These are phyloP conservation scores for Machimus rusticus DNA, from an alignment of 2,888 invertebrate genomes.

Conservation along the genomic window DNA sequence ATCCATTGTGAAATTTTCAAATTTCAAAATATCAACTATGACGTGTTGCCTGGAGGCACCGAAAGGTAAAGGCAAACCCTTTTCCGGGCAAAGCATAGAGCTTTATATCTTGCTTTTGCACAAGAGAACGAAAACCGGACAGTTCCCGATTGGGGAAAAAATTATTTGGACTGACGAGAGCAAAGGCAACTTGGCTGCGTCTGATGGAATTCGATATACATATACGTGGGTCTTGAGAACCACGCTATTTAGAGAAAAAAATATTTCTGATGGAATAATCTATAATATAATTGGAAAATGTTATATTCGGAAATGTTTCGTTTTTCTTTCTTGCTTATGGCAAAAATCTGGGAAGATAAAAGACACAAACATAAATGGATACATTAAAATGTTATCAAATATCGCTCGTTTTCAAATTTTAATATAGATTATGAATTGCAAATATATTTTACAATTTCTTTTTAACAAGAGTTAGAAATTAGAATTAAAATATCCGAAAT, in stretches of 20 bases:
- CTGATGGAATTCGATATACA: neutral
- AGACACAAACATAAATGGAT: neutral
- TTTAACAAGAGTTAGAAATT: too few relatives aligned
- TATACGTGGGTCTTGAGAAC: neutral
- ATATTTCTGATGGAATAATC: neutral
- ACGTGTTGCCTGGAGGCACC: neutral
- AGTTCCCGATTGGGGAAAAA: neutral
- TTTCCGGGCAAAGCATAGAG: neutral
- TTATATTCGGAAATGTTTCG: neutral
- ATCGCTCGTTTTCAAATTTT: neutral
- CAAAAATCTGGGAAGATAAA: neutral
- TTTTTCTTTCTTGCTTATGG: neutral
- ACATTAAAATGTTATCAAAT: neutral
- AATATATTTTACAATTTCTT: neutral
- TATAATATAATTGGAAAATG: neutral
- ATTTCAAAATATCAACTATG: neutral
- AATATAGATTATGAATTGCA: neutral
- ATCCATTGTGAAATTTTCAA: neutral
- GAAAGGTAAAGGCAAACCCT: neutral
- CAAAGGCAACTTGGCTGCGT: neutral
- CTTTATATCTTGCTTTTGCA: neutral
- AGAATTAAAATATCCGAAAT: too few relatives aligned
- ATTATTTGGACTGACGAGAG: neutral
- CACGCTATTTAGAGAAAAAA: neutral
- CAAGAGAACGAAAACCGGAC: neutral